Evolutionary conservation across 37 sponge, comb jelly and placozoan genomes (phyloP), one percentile per base, ranked within the genome.

Genomic region (Aplysina aerophoba): DNA sequence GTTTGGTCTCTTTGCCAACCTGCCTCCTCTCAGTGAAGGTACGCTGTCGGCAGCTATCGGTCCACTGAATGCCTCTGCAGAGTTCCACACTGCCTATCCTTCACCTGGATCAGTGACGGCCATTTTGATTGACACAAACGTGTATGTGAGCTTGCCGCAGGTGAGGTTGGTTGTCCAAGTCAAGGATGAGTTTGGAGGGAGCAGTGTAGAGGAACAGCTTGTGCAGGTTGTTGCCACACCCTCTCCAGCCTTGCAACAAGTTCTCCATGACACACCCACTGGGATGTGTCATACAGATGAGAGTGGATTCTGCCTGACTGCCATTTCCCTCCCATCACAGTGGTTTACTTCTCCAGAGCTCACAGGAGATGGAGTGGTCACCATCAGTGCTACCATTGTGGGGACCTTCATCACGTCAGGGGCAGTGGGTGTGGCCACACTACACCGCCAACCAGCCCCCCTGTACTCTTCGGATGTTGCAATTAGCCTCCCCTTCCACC

Each of bases 81-180:
- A 25, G 4, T 88, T 85, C 62, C 6, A 19, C 24, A 77, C 71
- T 53, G 21, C 20, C 0, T 75, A 77, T 19, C 56, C 89, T 2
- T 15, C 24, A 30, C 85, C 92, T 21, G 79, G 54, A 1, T 14
- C 19, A 2, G 60, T 91, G 11, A 38, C 81, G 36, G 91, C 88
- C 55, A 87, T 85, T 19, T 54, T 91, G 56, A 55, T 91, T 14
- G 34, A n/a, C 0, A 58, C 84, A 11, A 56, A 80, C 17, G 88
- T 85, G 62, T 87, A 87, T 83, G 57, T 60, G 13, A 87, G 87
- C 40, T 80, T 37, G 24, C 81, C 88, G 0, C 74, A 85, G 19
- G 67, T 91, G 15, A 33, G 41, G 24, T 88, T 91, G 34, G 65
- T 91, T 50, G 85, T 91, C 0, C 84, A 87, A 57, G 91, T 91